phyloP scores from a whole-genome alignment of 1,140 invertebrate genomes.

The Diabrotica undecimpunctata region DNA sequence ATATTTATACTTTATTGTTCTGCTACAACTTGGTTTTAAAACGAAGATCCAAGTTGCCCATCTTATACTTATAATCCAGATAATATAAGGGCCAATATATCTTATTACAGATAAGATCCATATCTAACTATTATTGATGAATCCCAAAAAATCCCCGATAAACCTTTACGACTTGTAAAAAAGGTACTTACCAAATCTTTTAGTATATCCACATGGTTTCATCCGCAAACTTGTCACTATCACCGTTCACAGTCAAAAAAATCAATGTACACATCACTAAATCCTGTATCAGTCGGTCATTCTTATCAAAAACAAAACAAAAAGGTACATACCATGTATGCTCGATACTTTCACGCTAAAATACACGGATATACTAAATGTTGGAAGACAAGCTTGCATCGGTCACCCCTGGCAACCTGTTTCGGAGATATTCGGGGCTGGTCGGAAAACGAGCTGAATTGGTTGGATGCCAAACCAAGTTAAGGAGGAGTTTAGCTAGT shows the following conservation, averaged over 20 bases:
- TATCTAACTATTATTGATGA: no score
- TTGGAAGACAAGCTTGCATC: constrained; percentile 38
- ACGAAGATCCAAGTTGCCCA: no score
- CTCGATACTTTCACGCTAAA: constrained; percentile 41
- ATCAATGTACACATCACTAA: constrained; percentile 23
- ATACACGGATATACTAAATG: constrained; percentile 47
- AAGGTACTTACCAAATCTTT: no score
- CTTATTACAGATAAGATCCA: no score
- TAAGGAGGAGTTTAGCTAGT: constrained; percentile 18
- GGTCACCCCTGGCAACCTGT: constrained; percentile 47
- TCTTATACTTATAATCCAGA: no score
- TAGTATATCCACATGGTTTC: no score
- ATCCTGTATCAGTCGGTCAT: constrained; percentile 25
- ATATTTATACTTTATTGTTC: no score
- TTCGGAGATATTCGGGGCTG: constrained; percentile 33
- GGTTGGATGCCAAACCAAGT: constrained; percentile 31
- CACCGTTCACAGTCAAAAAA: constrained; percentile 27
- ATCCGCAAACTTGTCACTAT: constrained; percentile 18
- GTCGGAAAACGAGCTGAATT: constrained; percentile 23
- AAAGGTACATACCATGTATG: constrained; percentile 14
- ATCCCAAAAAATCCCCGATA: no score
- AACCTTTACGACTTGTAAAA: no score
- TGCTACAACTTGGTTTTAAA: no score
- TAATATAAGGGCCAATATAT: no score
- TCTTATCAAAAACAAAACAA: constrained; percentile 4